Base-by-base conservation (phyloP, 1,140 invertebrate species). In the Heliothis subflexa region DNA sequence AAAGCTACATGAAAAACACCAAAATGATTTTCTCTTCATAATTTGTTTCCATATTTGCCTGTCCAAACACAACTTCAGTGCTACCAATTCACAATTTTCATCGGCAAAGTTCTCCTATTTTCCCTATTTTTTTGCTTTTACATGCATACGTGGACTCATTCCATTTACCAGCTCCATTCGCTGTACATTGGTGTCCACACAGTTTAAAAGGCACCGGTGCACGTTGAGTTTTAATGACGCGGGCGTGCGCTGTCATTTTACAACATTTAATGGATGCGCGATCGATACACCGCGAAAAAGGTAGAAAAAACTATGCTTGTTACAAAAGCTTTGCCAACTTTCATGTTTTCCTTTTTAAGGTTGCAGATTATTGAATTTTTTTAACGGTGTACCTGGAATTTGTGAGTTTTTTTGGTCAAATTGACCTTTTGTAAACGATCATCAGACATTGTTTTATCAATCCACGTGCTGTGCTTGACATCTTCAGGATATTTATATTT, bases 161-260 rank as follows among this genome's bases (percentile, higher is more conserved):
- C 50, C 49, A 33, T 71, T 71, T 71, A 55, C 68, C 73, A 11
- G 16, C 45, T 75, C 73, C 73, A 75, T 75, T 75, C n/a, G 7
- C 12, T 49, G 18, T 33, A 75, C 59, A 52, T 64, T 75, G 57
- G 73, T 64, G 73, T 70, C 66, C 47, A 50, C 73, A 62, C 57
- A 75, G 73, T 75, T 75, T 75, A 75, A 75, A 75, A 75, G 73
- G 73, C 73, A 62, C 73, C 73, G 59, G 57, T 75, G 73, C 73
- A 75, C 73, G 57, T 75, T 75, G 57, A 75, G 64, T 80, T 80
- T 80, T 75, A 80, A 80, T 76, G 78, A 80, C 54, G 64, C 72
- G 72, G 54, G 64, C 78, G 78, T 80, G 78, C 72, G 62, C 73
- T 80, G 78, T 80, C 78, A 80, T 80, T 80, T 80, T 76, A 80